Base-by-base conservation (phyloP, 2,113 vertebrate species). In the Merops nubicus region DNA sequence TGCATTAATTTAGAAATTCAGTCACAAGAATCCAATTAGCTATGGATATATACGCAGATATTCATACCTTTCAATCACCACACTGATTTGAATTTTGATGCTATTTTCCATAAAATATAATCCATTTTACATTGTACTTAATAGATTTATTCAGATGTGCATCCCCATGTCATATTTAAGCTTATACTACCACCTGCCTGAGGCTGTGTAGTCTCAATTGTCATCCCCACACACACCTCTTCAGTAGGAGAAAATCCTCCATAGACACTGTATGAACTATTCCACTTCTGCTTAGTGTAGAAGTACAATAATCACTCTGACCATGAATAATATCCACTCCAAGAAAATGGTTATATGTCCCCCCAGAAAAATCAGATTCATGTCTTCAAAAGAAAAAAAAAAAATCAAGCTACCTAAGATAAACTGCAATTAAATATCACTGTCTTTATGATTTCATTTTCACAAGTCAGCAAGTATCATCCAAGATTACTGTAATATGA, bases 1-100 rank as follows among this genome's bases (percentile, higher is more conserved):
- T 67, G 51, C 76, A 81, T 91, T 96, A 38, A 91, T 92, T 94
- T 92, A 89, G 69, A 89, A 87, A 92, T 85, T 78, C 72, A 92
- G 91, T 70, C 83, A 89, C 28, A 57, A 91, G 86, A 91, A 95
- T 93, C 92, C 88, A 91, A 85, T 96, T 91, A 95, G 88, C 86
- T 68, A 89, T 69, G 88, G 88, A 89, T 90, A 94, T 74, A 95
- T 67, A 78, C 18, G 70, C 68, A 86, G 64, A 94, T 59, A 86
- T 70, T 96, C 95, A 88, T 51, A 96, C 72, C 68, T 96, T 93
- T 94, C 89, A 94, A 91, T 88, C 60, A 84, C 56, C 79, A 47
- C 10, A 40, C 19, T 89, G 42, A 79, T 83, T 84, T 91, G 43
- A 95, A 92, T 95, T 89, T 76, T 78, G 53, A 87, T 89, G 53